phyloP scores from a whole-genome alignment of 2,797 vertebrate species.

The Spinibarbus caldwelli region DNA sequence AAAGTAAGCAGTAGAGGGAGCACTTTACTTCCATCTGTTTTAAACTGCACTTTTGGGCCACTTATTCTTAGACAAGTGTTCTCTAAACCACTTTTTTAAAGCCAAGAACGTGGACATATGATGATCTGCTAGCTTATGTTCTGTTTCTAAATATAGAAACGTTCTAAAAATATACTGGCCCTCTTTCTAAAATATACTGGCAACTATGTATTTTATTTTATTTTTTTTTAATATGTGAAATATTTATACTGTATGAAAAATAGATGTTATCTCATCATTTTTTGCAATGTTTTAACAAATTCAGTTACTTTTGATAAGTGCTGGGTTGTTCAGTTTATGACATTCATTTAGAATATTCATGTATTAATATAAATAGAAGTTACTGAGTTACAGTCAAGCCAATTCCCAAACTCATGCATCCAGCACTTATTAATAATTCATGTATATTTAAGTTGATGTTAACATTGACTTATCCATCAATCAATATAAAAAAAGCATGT shows the following conservation, averaged over 20 bases:
- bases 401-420: no score
- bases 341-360: not conserved
- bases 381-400: not conserved
- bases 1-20: constrained; percentile 44
- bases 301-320: not conserved
- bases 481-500: not conserved
- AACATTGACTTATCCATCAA: not conserved
- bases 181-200: not conserved
- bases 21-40: not conserved
- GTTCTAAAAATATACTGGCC: no score
- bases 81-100: not conserved
- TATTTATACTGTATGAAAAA: not conserved
- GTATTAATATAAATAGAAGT: not conserved
- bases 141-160: not conserved
- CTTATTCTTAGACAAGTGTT: not conserved
- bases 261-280: not conserved
- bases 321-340: not conserved
- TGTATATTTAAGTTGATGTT: not conserved
- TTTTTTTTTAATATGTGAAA: not conserved
- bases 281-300: not conserved
- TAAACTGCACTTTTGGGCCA: not conserved
- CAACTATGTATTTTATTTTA: not conserved
- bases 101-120: not conserved
- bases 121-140: not conserved
- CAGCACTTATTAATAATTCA: not conserved